Evolutionary conservation across 2,888 invertebrate species (phyloP), one percentile per base, ranked within the genome.

Genomic region (Diarsia brunnea): DNA sequence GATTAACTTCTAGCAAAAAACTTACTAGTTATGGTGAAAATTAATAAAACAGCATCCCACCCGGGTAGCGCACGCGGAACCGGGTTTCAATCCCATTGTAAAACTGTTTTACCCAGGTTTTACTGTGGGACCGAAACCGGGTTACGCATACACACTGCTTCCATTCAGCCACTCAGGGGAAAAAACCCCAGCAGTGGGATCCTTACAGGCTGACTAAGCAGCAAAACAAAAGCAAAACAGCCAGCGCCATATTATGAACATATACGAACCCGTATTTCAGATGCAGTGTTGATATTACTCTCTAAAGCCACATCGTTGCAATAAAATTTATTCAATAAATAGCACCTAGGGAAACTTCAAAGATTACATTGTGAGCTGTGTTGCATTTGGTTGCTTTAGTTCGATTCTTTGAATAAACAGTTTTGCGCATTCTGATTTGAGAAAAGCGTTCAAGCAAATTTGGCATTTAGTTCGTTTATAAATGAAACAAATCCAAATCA

Each of bases 251-350:
- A 58, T 45, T 51, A 51, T 66, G 14, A 12, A 55, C 58, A 69
- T 55, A 68, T 45, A 16, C 19, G 0, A 47, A 58, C 8, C 8
- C 16, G 16, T 19, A 67, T 68, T 68, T 27, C 24, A 66, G 66
- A 81, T 69, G 31, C 65, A 69, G 60, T 75, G 55, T 53, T 24
- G n/a, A 58, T 64, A 69, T 66, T 69, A 27, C 31, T 66, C 58
- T 75, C 31, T 24, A 11, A 69, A 63, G 73, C 38, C 31, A 64
- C 55, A 61, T 58, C n/a, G 55, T 70, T 67, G 58, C 58, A 64
- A 73, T 81, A 72, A 69, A 69, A 67, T 51, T 45, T 81, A 73
- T 81, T 84, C 60, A 47, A 70, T 72, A 73, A 69, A 49, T 61
- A 49, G 27, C 47, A 69, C 81, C 61, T 69, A 10, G 4, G 64